Evolutionary conservation across 2,797 vertebrate genomes (phyloP), one percentile per base, ranked within the genome.

Genomic region (Rousettus madagascariensis): DNA sequence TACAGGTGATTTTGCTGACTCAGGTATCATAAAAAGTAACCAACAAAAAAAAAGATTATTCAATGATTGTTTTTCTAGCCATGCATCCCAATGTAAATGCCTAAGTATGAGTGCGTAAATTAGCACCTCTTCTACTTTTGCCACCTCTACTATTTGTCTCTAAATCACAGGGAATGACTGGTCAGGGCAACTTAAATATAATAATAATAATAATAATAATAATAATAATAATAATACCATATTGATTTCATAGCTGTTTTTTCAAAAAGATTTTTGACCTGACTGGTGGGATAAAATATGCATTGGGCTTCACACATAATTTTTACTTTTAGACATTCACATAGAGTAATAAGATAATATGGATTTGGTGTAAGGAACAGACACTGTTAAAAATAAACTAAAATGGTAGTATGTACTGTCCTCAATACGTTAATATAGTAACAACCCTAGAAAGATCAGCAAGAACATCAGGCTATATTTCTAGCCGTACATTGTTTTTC

Each of bases 1-100:
- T 26, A 68, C 80, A 95, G 96, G 75, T 95, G 82, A 95, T 94
- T 95, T 92, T 97, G 89, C 87, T 97, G 90, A 92, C 72, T 97
- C 80, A 84, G 97, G 91, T 84, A 46, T 95, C 66, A 43, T 86
- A 36, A 83, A 80, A 66, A 16, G 8, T 41, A 92, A 90, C 78
- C 74, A 46, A n/a, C 26, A 2, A 61, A 30, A 30, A 61, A 61
- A n/a, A 84, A 77, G 79, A 16, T 7, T 36, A 92, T 87, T 82
- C 78, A 46, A 30, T 4, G 16, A 43, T 1, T 91, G 2, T 61
- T 28, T 61, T 55, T 71, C 72, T 3, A 83, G 41, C 19, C 61
- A 75, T 82, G 38, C 46, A 94, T 88, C 19, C 63, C 71, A 78
- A 55, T 15, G 17, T 6, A 95, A 87, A 92, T 49, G 26, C 0